Percentiles rank a stretch among this genome's conserved stretches.
These are phyloP conservation scores for Patiria miniata DNA, from an alignment of 35 echinoderm and acorn worm genomes.

Conservation along the genomic window DNA sequence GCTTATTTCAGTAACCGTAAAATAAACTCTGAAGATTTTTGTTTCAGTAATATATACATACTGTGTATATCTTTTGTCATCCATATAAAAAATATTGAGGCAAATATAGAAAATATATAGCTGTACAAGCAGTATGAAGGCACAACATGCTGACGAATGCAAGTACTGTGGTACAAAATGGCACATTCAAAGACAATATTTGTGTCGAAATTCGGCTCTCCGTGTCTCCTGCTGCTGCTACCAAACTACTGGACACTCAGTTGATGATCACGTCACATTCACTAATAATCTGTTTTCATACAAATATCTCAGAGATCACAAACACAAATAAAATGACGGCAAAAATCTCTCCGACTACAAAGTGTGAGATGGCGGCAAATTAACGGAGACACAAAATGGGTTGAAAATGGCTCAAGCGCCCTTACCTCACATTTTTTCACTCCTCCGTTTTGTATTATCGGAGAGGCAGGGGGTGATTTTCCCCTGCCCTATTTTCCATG, in stretches of 20 bases:
- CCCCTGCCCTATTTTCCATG: too few species aligned
- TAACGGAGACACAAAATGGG: constrained; percentile 5
- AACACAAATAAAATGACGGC: neutral
- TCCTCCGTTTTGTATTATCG: neutral
- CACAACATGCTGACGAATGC: constrained; percentile 8
- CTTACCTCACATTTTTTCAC: constrained; percentile 1
- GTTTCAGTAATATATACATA: too few species aligned
- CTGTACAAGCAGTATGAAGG: neutral
- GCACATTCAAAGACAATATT: neutral
- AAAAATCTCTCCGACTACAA: neutral
- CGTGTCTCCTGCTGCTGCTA: neutral
- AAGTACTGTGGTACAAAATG: neutral
- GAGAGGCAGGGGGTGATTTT: neutral
- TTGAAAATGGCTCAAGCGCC: neutral
- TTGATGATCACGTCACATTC: too few species aligned
- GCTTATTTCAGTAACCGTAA: too few species aligned
- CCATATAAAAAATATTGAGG: too few species aligned
- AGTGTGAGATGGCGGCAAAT: constrained; percentile 10
- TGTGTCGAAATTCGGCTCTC: neutral
- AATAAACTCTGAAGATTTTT: too few species aligned
- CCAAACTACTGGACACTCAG: too few species aligned
- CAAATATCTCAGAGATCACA: constrained; percentile 1
- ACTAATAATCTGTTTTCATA: neutral
- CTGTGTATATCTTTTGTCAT: too few species aligned
- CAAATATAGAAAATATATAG: too few species aligned